Conservation (phyloP, 2,113 vertebrate genomes). For the Scomber scombrus region DNA sequence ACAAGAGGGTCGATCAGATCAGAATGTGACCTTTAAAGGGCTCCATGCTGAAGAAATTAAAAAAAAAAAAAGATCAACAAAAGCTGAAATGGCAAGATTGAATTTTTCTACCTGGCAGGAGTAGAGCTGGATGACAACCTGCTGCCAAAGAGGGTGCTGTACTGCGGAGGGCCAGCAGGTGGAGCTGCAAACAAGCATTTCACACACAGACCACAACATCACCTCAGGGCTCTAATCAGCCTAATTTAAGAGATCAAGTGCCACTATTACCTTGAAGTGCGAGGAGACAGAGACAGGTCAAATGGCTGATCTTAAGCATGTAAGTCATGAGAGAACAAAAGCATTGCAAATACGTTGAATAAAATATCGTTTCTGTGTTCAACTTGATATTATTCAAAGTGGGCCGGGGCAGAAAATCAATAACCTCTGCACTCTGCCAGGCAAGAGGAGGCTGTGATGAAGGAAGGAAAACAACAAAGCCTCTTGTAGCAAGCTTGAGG, state of each 20-base stretch:
- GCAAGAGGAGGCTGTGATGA: constrained; percentile 18
- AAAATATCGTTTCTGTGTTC: constrained; percentile 32
- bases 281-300: not conserved
- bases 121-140: constrained; percentile 84
- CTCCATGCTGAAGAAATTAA: not conserved
- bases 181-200: constrained; percentile 75
- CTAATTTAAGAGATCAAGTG: constrained; percentile 11
- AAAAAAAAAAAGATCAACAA: constrained; percentile 8
- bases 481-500: constrained; percentile 11
- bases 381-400: constrained; percentile 58
- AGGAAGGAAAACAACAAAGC: constrained; percentile 40
- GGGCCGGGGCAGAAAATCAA: constrained; percentile 67
- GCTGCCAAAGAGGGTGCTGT: constrained; percentile 85
- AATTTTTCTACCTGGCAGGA: constrained; percentile 82
- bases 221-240: not conserved
- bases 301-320: constrained; percentile 2
- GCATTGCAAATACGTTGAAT: constrained; percentile 29
- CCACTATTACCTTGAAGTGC: not conserved
- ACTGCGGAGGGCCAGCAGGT: constrained; percentile 83
- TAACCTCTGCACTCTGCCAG: constrained; percentile 50
- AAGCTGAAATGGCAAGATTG: constrained; percentile 8
- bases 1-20: not conserved
- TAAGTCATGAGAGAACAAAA: constrained; percentile 39
- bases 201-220: not conserved
- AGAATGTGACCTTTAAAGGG: constrained; percentile 27